These are phyloP conservation scores for Orientallactaga sibirica DNA, from an alignment of 2,797 vertebrate species.

Conservation along the genomic window DNA sequence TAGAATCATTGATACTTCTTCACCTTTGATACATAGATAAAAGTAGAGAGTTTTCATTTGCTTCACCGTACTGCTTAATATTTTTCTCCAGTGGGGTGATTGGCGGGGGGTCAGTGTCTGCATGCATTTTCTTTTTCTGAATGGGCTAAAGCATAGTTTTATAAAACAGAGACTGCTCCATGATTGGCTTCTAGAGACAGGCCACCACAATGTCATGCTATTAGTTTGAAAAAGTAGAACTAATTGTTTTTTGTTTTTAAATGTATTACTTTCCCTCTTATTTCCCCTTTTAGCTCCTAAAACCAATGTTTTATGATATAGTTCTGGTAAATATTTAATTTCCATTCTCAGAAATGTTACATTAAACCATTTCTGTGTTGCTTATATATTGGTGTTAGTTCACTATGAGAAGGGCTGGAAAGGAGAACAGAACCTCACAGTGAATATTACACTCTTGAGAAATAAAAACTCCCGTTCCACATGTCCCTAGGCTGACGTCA, in stretches of 20 bases:
- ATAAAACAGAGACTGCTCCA: not conserved
- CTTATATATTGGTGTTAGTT: not conserved
- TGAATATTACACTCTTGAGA: not conserved
- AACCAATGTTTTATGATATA: not conserved
- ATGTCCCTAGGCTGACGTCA: not conserved
- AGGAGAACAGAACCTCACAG: not conserved
- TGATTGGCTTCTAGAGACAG: not conserved
- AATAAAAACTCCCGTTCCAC: not conserved
- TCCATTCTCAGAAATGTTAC: conserved; percentile 57
- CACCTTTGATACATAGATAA: conserved; percentile 1
- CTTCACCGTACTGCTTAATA: not conserved
- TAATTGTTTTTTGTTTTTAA: conserved; percentile 36
- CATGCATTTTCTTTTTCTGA: not conserved
- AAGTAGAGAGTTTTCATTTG: conserved; percentile 44
- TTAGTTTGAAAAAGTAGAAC: conserved; percentile 56
- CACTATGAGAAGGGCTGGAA: not conserved
- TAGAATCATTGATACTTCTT: not conserved
- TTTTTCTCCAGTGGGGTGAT: not conserved
- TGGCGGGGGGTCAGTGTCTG: not conserved
- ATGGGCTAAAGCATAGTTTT: not conserved
- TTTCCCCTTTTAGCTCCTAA: conserved; percentile 21
- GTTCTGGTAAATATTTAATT: conserved; percentile 82
- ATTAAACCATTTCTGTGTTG: not conserved
- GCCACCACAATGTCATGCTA: not conserved
- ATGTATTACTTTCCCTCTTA: conserved; percentile 8